phyloP scores from a whole-genome alignment of 2,888 invertebrate species.

The Parnassius apollo region DNA sequence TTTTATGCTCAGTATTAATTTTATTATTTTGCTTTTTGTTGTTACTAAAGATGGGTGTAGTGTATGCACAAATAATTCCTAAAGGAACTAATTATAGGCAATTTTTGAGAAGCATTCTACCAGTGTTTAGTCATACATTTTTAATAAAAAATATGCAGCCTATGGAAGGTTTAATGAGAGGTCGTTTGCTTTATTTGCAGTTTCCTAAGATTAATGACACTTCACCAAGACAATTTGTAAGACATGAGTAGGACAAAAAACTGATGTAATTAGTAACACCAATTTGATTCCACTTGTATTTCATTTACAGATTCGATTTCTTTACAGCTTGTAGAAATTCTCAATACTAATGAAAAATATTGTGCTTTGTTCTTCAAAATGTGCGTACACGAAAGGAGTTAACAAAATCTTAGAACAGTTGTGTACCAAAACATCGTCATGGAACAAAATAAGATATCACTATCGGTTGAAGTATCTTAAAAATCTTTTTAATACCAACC shows the following conservation, averaged over 20 bases:
- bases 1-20: conserved; percentile 51
- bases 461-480: too few relatives aligned
- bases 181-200: conserved; percentile 78
- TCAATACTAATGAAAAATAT: too few relatives aligned
- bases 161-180: conserved; percentile 77
- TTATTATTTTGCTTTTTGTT: conserved; percentile 1
- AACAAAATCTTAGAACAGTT: too few relatives aligned
- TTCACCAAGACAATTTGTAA: conserved; percentile 65
- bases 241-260: conserved; percentile 64
- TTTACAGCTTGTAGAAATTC: too few relatives aligned
- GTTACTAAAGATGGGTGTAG: neutral
- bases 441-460: too few relatives aligned
- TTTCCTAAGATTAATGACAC: conserved; percentile 76
- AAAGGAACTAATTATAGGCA: neutral
- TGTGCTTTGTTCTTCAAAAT: too few relatives aligned
- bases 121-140: neutral
- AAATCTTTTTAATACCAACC: too few relatives aligned
- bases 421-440: too few relatives aligned
- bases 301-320: too few relatives aligned
- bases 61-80: neutral
- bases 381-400: too few relatives aligned
- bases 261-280: too few relatives aligned
- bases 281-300: too few relatives aligned
- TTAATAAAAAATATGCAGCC: conserved; percentile 39
- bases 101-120: neutral